These are phyloP conservation scores for Polyploca ridens DNA, from an alignment of 2,888 invertebrate genomes.

Conservation along the genomic window DNA sequence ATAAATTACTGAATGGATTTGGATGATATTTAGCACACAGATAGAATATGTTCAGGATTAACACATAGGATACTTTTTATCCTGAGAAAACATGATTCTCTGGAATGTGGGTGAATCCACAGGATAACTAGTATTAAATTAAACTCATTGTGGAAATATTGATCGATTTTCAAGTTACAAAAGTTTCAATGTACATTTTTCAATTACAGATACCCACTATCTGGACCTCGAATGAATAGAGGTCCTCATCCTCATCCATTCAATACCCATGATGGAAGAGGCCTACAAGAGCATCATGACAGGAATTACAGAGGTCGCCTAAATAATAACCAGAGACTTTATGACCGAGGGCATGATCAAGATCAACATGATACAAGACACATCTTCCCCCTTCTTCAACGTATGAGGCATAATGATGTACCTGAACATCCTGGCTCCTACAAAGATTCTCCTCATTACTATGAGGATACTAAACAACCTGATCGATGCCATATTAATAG, in stretches of 20 bases:
- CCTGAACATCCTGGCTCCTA: slow-evolving; percentile 32
- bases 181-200: not conserved
- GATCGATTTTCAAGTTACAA: not conserved
- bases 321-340: slow-evolving; percentile 41
- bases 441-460: slow-evolving; percentile 32
- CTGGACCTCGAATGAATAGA: slow-evolving; percentile 48
- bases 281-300: slow-evolving; percentile 45
- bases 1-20: no score
- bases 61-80: no score
- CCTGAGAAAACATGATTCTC: no score
- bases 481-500: slow-evolving; percentile 54
- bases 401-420: slow-evolving; percentile 38
- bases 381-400: slow-evolving; percentile 39
- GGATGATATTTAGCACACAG: no score
- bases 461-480: slow-evolving; percentile 34
- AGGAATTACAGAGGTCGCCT: slow-evolving; percentile 50
- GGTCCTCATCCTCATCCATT: slow-evolving; percentile 41
- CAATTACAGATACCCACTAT: slow-evolving; percentile 65
- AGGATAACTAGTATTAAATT: no score
- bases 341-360: slow-evolving; percentile 46
- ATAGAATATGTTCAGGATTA: no score
- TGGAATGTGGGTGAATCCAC: no score
- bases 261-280: slow-evolving; percentile 41
- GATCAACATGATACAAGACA: slow-evolving; percentile 25
- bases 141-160: no score